These are phyloP conservation scores for Cynopterus sphinx DNA, from an alignment of 2,797 vertebrate genomes.

Conservation along the genomic window DNA sequence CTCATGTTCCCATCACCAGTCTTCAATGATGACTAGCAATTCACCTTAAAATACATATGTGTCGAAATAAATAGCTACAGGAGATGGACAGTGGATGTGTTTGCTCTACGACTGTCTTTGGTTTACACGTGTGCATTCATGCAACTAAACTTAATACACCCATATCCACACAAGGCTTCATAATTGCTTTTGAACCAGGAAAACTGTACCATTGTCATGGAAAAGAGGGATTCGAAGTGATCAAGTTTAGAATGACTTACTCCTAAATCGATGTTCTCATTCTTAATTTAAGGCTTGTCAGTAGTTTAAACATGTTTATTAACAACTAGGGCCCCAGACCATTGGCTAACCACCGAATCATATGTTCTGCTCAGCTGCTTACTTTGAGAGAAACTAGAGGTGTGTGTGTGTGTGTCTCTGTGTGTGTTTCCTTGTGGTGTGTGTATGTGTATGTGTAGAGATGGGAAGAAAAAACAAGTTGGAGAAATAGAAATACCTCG, in stretches of 20 bases:
- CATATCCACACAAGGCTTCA: background rate
- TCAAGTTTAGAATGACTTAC: constrained; percentile 52
- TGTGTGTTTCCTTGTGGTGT: background rate
- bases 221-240: background rate
- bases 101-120: background rate
- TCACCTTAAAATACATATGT: background rate
- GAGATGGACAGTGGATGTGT: background rate
- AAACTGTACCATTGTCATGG: background rate
- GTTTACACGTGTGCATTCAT: constrained; percentile 69
- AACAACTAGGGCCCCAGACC: background rate
- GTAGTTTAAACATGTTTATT: constrained; percentile 31
- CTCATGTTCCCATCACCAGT: background rate
- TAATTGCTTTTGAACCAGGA: background rate
- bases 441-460: background rate
- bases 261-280: constrained; percentile 44
- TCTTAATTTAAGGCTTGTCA: constrained; percentile 69
- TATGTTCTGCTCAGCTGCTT: background rate
- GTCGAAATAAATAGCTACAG: background rate
- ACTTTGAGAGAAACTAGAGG: background rate
- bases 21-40: background rate
- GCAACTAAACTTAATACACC: constrained; percentile 51
- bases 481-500: constrained; percentile 32
- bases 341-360: background rate
- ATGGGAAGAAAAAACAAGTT: background rate
- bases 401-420: background rate